A percentile compares a stretch with the other conserved stretches of the same genome.
These are phyloP conservation scores for Hetaerina titia DNA, from an alignment of 2,888 invertebrate genomes.

Conservation along the genomic window DNA sequence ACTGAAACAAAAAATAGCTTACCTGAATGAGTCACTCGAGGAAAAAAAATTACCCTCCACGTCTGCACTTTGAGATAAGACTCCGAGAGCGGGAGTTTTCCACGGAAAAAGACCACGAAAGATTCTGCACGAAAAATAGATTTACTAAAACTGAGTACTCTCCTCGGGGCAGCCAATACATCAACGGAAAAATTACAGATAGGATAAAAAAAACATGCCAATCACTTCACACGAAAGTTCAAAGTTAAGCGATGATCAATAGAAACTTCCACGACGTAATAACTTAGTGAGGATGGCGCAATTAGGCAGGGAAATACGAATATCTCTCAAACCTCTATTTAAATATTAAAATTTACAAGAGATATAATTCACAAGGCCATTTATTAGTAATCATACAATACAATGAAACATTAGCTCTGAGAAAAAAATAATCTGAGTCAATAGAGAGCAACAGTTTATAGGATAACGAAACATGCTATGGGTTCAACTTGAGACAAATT, in stretches of 20 bases:
- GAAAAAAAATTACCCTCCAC: background rate
- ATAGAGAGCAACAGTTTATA: too few relatives aligned
- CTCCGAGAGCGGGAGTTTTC: background rate
- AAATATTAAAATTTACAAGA: too few relatives aligned
- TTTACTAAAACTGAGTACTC: background rate
- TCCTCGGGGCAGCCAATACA: background rate
- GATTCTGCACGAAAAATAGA: background rate
- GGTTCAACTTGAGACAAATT: too few relatives aligned
- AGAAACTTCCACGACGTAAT: background rate
- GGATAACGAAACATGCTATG: too few relatives aligned
- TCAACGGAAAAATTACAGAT: background rate
- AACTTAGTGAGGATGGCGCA: background rate
- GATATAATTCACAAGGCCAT: too few relatives aligned
- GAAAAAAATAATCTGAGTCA: too few relatives aligned
- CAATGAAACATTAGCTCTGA: too few relatives aligned
- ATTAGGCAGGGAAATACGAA: too few relatives aligned
- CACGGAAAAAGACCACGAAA: background rate
- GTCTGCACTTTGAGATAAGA: constrained; percentile 18
- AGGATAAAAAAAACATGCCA: background rate
- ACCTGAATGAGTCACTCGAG: background rate
- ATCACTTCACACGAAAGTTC: background rate
- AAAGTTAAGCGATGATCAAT: background rate
- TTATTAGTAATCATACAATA: too few relatives aligned
- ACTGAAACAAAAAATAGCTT: background rate
- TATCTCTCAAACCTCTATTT: too few relatives aligned